These are phyloP conservation scores for Colletes collaris DNA, from an alignment of 2,888 invertebrate species.

Conservation along the genomic window DNA sequence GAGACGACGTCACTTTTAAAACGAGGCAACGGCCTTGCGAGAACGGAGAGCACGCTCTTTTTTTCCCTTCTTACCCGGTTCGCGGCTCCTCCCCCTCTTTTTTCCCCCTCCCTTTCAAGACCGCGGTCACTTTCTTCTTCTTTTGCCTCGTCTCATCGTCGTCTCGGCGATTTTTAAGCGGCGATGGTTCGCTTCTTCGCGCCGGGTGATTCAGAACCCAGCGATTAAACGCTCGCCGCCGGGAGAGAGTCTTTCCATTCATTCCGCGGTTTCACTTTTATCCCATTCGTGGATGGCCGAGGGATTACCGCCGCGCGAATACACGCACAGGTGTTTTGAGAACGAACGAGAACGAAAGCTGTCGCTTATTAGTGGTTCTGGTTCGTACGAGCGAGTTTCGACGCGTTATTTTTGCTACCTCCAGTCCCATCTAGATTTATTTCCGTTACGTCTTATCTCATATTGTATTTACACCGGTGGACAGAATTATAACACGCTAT, in stretches of 20 bases:
- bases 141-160: slow-evolving; percentile 42
- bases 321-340: background rate
- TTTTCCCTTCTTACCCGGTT: slow-evolving; percentile 22
- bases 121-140: slow-evolving; percentile 30
- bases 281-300: slow-evolving; percentile 15
- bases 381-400: background rate
- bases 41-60: slow-evolving; percentile 38
- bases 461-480: no score
- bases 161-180: slow-evolving; percentile 51
- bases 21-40: slow-evolving; percentile 61
- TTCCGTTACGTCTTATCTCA: no score
- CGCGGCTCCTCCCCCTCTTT: background rate
- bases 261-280: slow-evolving; percentile 44
- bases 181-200: slow-evolving; percentile 9
- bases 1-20: slow-evolving; percentile 52
- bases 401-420: no score
- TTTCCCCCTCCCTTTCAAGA: background rate
- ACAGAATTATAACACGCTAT: no score
- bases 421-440: no score
- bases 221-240: slow-evolving; percentile 32
- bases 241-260: slow-evolving; percentile 36
- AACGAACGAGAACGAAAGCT: slow-evolving; percentile 11
- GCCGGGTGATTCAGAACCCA: slow-evolving; percentile 41
- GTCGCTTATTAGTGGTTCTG: background rate
- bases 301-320: background rate